Base-by-base conservation (phyloP, 1,140 invertebrate genomes). In the Leptinotarsa texana region DNA sequence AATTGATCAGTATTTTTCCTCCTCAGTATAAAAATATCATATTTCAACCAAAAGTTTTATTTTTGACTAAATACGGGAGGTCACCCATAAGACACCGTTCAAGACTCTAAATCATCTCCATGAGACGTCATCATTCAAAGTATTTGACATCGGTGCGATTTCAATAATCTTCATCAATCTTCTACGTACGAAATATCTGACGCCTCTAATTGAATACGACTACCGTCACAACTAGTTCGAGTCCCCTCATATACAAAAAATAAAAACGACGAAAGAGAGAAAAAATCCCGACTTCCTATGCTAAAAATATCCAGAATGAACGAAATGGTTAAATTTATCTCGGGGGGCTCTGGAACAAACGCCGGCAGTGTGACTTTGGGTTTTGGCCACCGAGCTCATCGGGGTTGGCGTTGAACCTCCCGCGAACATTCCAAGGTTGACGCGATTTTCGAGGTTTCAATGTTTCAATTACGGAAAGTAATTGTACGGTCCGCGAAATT, bases 271-370 rank as follows among this genome's bases (percentile, higher is more conserved):
- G 74, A 77, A 81, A 63, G 63, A 69, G 72, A 75, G 51, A 82
- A 80, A 82, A 81, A 82, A 80, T 79, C 72, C 78, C 71, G 73
- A 80, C 80, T 80, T 81, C 80, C 79, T 75, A 80, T 77, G 74
- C 78, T 82, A 82, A 81, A 81, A 82, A 81, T 82, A 82, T 79
- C 63, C 72, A 18, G 47, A 68, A 72, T 76, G 80, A 80, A 79
- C 78, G 78, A 78, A 79, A 76, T 68, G 73, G 51, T 79, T 81
- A 79, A 80, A 81, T 79, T 78, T 81, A 80, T 78, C 76, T 72
- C 77, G 69, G 77, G 73, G 73, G 75, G 75, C 73, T 74, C 74
- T 75, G 72, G 57, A 73, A 65, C 69, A 49, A 69, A 69, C 68
- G 27, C 61, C 69, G 27, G 27, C 66, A 75, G 74, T 75, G 51